Base-by-base conservation (phyloP, 2,113 vertebrate genomes). In the Eulemur rufifrons region DNA sequence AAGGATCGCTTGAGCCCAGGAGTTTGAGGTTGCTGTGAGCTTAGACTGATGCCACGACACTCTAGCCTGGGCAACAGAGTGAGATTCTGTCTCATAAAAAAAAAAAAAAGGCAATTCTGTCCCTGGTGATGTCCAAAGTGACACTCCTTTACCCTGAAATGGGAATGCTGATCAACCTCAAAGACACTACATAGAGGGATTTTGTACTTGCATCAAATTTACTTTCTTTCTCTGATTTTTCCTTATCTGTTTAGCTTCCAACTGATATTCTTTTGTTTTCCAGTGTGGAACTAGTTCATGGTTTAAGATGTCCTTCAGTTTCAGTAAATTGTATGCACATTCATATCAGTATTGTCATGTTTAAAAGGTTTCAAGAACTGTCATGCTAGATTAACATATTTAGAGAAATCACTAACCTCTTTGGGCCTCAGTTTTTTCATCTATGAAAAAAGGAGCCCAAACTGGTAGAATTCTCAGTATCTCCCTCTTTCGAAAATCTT, bases 301-400 rank as follows among this genome's bases (percentile, higher is more conserved):
- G 37, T 42, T 78, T 93, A 68, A 93, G 17, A 73, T 18, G 8
- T 45, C 29, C 23, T 93, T n/a, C 21, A 59, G 23, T 87, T 77
- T 87, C 63, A 94, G 34, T 77, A 76, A 81, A 71, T 32, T n/a
- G 6, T 64, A 81, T 52, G 37, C 4, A 89, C 56, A 64, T 64
- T 63, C 23, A 27, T 3, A 34, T 54, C 37, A 77, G 34, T 59
- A 88, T 34, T 76, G 23, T 69, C 23, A 54, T 56, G 23, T 59
- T 92, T 94, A 81, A 92, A 96, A 52, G 5, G 77, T 87, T 87
- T 29, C 42, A 86, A 54, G 13, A 73, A 91, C 47, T 56, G 3
- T 25, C 81, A 17, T n/a, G n/a, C 56, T 71, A 89, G 42, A 89
- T n/a, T 85, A 29, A 94, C 27, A 95, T 94, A 80, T 11, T 80